Evolutionary conservation across 2,113 vertebrate species (phyloP).

Genomic region (Poicephalus meyeri): DNA sequence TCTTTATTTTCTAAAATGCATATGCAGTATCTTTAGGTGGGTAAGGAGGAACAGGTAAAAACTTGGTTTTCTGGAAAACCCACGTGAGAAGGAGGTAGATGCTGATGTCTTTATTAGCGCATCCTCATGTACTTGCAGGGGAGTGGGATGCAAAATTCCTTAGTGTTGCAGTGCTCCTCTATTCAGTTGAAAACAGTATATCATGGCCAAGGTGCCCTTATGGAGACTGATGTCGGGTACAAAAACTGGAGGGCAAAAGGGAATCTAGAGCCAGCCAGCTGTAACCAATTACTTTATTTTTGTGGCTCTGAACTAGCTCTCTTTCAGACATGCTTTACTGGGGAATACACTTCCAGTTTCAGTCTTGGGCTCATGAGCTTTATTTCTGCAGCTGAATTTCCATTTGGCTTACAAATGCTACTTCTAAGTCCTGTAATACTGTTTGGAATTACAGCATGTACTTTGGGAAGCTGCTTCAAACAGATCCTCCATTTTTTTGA

Average conservation of each 20-base stretch:
- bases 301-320: not conserved
- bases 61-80: not conserved
- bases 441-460: not conserved
- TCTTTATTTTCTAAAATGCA: not conserved
- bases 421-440: not conserved
- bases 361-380: not conserved
- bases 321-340: not conserved
- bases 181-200: not conserved
- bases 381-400: conserved; percentile 24
- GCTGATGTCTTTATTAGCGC: not conserved
- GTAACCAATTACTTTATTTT: not conserved
- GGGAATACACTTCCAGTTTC: not conserved
- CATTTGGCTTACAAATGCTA: not conserved
- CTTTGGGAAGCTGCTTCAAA: conserved; percentile 6
- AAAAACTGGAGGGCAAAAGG: not conserved
- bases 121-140: not conserved
- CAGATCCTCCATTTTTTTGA: not conserved
- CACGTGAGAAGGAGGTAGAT: not conserved
- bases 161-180: accelerated
- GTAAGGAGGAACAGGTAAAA: not conserved
- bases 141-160: not conserved
- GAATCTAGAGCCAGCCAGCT: not conserved
- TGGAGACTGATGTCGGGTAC: not conserved
- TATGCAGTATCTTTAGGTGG: not conserved
- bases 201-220: not conserved